phyloP scores from a whole-genome alignment of 2,888 invertebrate genomes.

The Cryptosula pallasiana region DNA sequence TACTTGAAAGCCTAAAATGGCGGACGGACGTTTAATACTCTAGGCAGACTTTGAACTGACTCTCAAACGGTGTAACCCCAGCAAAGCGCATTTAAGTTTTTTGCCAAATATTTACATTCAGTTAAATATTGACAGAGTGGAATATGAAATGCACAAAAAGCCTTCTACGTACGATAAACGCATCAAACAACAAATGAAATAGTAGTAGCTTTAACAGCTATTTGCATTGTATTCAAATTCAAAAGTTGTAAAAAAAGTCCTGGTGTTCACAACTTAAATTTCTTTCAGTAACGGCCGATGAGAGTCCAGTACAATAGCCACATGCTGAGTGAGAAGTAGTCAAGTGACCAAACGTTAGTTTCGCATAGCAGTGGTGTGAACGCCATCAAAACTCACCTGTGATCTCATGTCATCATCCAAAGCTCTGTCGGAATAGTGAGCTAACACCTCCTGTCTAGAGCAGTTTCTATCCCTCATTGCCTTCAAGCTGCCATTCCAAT shows the following conservation, averaged over 20 bases:
- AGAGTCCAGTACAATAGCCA: no score
- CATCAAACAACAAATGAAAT: background rate
- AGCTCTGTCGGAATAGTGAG: slow-evolving; percentile 85
- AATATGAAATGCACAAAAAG: background rate
- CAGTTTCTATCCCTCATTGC: slow-evolving; percentile 93
- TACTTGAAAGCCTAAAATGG: background rate
- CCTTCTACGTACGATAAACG: background rate
- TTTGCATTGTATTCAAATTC: background rate
- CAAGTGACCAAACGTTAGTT: no score
- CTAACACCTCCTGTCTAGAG: slow-evolving; percentile 80
- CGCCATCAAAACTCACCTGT: slow-evolving; percentile 35
- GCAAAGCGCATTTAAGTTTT: background rate
- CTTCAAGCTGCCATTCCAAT: slow-evolving; percentile 93
- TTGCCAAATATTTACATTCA: background rate
- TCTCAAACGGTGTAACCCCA: background rate
- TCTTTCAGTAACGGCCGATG: no score
- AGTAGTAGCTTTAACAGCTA: background rate
- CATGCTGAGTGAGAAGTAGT: no score
- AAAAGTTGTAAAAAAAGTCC: no score
- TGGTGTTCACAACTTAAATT: no score
- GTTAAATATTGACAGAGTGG: background rate
- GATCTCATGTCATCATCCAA: slow-evolving; percentile 92
- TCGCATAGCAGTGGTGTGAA: no score
- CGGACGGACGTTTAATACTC: background rate
- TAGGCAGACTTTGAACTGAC: background rate